These are phyloP conservation scores for Polylopha cassiicola DNA, from an alignment of 2,888 invertebrate genomes.

Conservation along the genomic window DNA sequence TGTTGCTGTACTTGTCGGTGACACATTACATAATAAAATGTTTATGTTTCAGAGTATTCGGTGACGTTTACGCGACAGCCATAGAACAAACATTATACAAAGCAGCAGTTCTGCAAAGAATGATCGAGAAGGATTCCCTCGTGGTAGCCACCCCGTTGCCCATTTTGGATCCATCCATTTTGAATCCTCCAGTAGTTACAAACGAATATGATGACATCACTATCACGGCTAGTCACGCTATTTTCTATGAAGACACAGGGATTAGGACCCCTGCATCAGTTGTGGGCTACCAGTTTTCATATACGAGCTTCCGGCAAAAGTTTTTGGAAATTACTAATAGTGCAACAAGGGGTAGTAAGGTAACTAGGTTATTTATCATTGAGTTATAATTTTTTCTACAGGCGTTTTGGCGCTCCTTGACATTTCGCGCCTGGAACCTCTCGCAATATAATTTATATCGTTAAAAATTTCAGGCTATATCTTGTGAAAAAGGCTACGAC, in stretches of 20 bases:
- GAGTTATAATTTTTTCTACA: background rate
- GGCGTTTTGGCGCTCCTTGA: background rate
- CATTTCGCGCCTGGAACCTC: slow-evolving; percentile 3
- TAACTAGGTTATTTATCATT: slow-evolving; percentile 25
- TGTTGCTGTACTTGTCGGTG: no score
- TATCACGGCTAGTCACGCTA: slow-evolving; percentile 89
- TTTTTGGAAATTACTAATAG: slow-evolving; percentile 80
- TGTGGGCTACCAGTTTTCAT: slow-evolving; percentile 90
- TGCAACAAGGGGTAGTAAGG: slow-evolving; percentile 37
- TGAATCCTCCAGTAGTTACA: slow-evolving; percentile 48
- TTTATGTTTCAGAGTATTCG: slow-evolving; percentile 79
- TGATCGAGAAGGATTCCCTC: slow-evolving; percentile 84
- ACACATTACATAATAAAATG: background rate
- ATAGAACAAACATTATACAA: slow-evolving; percentile 95
- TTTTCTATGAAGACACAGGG: slow-evolving; percentile 87
- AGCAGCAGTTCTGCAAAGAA: slow-evolving; percentile 90
- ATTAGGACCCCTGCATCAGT: slow-evolving; percentile 91
- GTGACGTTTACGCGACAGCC: slow-evolving; percentile 83
- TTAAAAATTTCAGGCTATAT: slow-evolving; percentile 47
- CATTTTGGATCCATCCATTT: slow-evolving; percentile 55
- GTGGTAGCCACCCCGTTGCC: slow-evolving; percentile 86
- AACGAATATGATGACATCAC: slow-evolving; percentile 74
- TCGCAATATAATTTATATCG: slow-evolving; percentile 9
- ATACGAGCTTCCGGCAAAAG: slow-evolving; percentile 80
- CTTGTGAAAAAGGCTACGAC: slow-evolving; percentile 77